These are phyloP conservation scores for Bothrops jararaca DNA, from an alignment of 2,113 vertebrate species.

Conservation along the genomic window DNA sequence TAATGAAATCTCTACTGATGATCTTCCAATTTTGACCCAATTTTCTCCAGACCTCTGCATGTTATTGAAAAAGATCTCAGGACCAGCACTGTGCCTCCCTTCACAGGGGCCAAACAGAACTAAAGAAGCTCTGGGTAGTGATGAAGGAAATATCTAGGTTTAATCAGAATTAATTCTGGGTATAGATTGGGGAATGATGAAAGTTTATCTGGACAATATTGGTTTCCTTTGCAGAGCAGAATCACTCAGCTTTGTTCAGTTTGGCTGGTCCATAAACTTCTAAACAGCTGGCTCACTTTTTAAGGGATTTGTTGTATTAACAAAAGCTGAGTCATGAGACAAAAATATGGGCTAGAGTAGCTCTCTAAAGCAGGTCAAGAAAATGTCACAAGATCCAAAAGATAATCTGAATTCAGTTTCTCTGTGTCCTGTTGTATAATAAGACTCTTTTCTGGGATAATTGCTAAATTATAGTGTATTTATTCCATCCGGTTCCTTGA, in stretches of 20 bases:
- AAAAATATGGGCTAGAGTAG: conserved; percentile 21
- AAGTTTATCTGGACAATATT: conserved; percentile 57
- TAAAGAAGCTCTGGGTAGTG: conserved; percentile 27
- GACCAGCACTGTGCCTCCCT: conserved; percentile 43
- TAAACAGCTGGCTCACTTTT: conserved; percentile 54
- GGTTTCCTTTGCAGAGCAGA: conserved; percentile 54
- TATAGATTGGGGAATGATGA: conserved; percentile 60
- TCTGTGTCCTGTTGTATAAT: background rate
- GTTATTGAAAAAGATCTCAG: background rate
- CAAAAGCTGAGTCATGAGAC: conserved; percentile 23
- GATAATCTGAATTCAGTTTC: background rate
- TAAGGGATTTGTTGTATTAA: background rate
- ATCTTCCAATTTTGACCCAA: conserved; percentile 9
- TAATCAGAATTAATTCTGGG: conserved; percentile 64
- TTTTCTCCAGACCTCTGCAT: conserved; percentile 7
- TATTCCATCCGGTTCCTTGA: background rate
- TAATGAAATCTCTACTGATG: conserved; percentile 18
- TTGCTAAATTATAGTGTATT: background rate
- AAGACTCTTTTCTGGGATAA: background rate
- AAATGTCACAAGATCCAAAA: background rate
- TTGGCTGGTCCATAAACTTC: conserved; percentile 51
- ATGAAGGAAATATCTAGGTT: conserved; percentile 55
- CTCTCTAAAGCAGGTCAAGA: conserved; percentile 34
- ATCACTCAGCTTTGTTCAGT: conserved; percentile 61
- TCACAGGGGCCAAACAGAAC: conserved; percentile 38